Base-by-base conservation (phyloP, 2,113 vertebrate species). In the Narcine bancroftii region DNA sequence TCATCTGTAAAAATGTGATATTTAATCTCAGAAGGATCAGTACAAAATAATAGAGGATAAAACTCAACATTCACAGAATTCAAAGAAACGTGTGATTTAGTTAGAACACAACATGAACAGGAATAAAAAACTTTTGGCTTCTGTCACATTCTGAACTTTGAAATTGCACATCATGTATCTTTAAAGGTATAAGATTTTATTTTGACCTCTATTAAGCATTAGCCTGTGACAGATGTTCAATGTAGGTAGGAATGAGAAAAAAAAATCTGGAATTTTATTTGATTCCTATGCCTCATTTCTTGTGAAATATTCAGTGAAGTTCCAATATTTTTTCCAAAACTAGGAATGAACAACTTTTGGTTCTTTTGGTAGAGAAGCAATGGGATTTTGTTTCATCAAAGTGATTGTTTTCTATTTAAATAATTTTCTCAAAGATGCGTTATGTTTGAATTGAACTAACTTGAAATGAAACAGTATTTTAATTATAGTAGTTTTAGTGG, bases 401-500 rank as follows among this genome's bases (percentile, higher is more conserved):
- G 26, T 91, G 63, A 71, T 69, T 69, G 65, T 91, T 71, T 69
- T 17, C 33, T 47, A 65, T 71, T 91, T 91, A 91, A 71, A 69
- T 17, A 47, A 69, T 69, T 69, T 65, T 91, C 66, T 91, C 89
- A 65, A n/a, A 71, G 63, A 69, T 69, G 65, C n/a, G n/a, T n/a
- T n/a, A 65, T 83, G 71, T 92, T 53, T 65, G 36, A 63, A 71
- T 53, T 21, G 91, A 71, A 63, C 1, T 73, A 73, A 50, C 66
- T n/a, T 2, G 92, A 17, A 50, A 1, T 87, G 21, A 93, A 47
- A 60, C 33, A 1, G 4, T 92, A 92, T 89, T 83, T 65, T 75
- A 71, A 66, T 69, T 66, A 50, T n/a, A n/a, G n/a, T n/a, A n/a
- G n/a, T n/a, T 2, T 92, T 93, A 50, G 75, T 93, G 93, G 50